Evolutionary conservation across 2,797 vertebrate genomes (phyloP).

Genomic region (Crenichthys baileyi): DNA sequence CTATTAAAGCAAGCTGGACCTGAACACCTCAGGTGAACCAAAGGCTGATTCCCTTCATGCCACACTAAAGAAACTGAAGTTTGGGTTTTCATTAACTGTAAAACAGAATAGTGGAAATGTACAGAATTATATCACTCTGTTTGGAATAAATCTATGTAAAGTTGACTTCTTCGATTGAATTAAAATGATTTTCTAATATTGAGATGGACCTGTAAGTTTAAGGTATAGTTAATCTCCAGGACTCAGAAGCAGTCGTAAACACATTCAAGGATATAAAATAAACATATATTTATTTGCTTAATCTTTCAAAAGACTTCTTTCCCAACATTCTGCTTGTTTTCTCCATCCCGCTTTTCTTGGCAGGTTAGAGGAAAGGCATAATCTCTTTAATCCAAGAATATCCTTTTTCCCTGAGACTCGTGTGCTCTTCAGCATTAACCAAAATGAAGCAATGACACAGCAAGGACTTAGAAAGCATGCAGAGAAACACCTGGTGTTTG

Average conservation of each 20-base stretch:
- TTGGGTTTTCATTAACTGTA: too few species aligned
- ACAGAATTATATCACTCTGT: not conserved
- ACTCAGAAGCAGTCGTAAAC: conserved; percentile 6
- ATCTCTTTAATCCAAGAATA: conserved; percentile 65
- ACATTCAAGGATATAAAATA: conserved; percentile 35
- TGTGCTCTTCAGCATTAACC: conserved; percentile 61
- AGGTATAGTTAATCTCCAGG: conserved; percentile 9
- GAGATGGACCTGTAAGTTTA: not conserved
- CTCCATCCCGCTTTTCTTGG: conserved; percentile 28
- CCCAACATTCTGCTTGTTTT: conserved; percentile 12
- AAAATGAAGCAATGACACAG: conserved; percentile 43
- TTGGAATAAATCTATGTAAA: not conserved
- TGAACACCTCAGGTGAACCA: not conserved
- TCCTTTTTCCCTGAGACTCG: conserved; percentile 51
- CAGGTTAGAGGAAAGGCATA: conserved; percentile 45
- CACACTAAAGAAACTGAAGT: not conserved
- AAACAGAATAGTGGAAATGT: not conserved
- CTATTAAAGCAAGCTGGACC: not conserved
- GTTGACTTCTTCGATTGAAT: not conserved
- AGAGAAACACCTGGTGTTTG: conserved; percentile 56
- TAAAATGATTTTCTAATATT: not conserved
- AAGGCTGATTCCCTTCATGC: not conserved
- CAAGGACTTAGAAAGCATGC: conserved; percentile 25
- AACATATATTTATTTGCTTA: conserved; percentile 43
- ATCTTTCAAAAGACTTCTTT: conserved; percentile 55